A percentile compares a stretch with the other conserved stretches of the same genome.
phyloP scores from a whole-genome alignment of 2,797 vertebrate genomes.

The Lutjanus campechanus region DNA sequence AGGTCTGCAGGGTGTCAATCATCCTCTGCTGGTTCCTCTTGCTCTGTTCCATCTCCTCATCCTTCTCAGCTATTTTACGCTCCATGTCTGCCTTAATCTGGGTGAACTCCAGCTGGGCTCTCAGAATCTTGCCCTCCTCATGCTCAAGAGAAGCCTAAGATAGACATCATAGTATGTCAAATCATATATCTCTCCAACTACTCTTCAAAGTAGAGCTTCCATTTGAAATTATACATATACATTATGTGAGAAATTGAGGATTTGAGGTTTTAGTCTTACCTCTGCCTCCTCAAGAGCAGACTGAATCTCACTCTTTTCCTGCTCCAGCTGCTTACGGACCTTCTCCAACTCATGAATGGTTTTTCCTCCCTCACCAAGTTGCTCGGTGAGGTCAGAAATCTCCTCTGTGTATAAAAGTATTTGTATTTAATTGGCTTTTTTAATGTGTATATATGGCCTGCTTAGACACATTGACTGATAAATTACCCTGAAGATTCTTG shows the following conservation, averaged over 20 bases:
- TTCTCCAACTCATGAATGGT: conserved; percentile 90
- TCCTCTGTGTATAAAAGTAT: conserved; percentile 77
- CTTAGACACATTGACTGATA: neutral
- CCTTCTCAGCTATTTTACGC: conserved; percentile 90
- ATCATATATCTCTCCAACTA: neutral
- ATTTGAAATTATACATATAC: neutral
- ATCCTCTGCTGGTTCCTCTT: conserved; percentile 91
- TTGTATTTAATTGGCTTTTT: neutral
- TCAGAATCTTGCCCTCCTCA: conserved; percentile 91
- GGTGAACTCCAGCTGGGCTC: conserved; percentile 90
- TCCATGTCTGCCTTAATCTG: conserved; percentile 91
- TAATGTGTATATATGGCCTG: neutral
- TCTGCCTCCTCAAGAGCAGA: conserved; percentile 93
- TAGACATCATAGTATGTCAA: neutral
- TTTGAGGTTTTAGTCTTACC: conserved; percentile 64
- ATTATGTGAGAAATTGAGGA: neutral
- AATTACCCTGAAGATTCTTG: conserved; percentile 87
- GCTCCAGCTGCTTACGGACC: conserved; percentile 89
- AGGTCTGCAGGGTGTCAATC: conserved; percentile 87
- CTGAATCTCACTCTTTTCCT: conserved; percentile 91
- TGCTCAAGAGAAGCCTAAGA: conserved; percentile 83
- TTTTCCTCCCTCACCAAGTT: conserved; percentile 88
- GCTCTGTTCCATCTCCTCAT: conserved; percentile 92
- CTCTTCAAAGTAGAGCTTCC: neutral
- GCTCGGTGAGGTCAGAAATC: conserved; percentile 85